Evolutionary conservation across 2,888 invertebrate genomes (phyloP).

Genomic region (Nomada flava): DNA sequence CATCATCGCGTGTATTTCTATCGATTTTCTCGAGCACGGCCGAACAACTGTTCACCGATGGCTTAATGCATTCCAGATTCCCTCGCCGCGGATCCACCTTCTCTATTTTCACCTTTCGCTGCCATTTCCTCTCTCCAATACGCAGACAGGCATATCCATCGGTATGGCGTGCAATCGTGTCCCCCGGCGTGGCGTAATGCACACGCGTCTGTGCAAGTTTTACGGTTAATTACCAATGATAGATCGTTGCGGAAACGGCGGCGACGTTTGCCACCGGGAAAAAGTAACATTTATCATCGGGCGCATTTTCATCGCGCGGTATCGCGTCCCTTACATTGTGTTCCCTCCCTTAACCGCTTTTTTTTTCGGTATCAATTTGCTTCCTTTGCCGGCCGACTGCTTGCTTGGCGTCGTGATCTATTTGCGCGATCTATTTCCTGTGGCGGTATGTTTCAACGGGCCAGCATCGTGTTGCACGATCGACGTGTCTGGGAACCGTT

Average conservation of each 20-base stretch:
- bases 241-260: slow-evolving; percentile 57
- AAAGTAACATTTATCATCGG: slow-evolving; percentile 65
- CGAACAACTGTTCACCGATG: slow-evolving; percentile 9
- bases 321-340: slow-evolving; percentile 46
- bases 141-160: neutral
- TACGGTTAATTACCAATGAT: slow-evolving; percentile 70
- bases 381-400: slow-evolving; percentile 17
- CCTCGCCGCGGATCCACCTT: neutral
- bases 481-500: neutral
- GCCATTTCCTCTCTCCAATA: neutral
- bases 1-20: slow-evolving; percentile 22
- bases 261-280: slow-evolving; percentile 44
- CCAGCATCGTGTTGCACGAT: neutral
- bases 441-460: neutral
- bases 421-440: slow-evolving; percentile 19
- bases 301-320: slow-evolving; percentile 57
- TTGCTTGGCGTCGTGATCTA: slow-evolving; percentile 18
- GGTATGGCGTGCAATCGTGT: neutral
- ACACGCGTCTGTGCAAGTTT: slow-evolving; percentile 52
- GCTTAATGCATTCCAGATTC: slow-evolving; percentile 12
- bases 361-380: slow-evolving; percentile 42
- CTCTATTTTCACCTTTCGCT: neutral
- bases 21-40: slow-evolving; percentile 14
- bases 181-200: slow-evolving; percentile 13
- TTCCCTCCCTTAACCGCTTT: neutral